Percentiles rank a stretch among this genome's conserved stretches.
These are phyloP conservation scores for Nymphalis c-album DNA, from an alignment of 2,888 invertebrate genomes.

Conservation along the genomic window DNA sequence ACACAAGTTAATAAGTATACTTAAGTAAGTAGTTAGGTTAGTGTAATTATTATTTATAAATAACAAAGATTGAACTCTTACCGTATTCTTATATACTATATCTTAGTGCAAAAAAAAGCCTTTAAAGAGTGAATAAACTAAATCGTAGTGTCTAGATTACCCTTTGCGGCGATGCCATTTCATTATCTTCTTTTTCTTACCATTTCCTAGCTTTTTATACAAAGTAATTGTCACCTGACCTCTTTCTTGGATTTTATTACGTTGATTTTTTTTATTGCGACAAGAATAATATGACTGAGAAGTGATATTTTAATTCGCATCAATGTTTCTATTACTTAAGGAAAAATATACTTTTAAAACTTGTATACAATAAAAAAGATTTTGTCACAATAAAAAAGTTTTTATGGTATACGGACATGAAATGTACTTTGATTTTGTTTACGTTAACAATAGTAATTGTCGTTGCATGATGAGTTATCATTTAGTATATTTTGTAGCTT, in stretches of 20 bases:
- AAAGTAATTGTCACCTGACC: slow-evolving; percentile 21
- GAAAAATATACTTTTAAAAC: background rate
- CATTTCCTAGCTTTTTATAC: slow-evolving; percentile 17
- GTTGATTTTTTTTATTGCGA: background rate
- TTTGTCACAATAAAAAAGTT: background rate
- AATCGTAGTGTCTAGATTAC: slow-evolving; percentile 1
- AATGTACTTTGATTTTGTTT: background rate
- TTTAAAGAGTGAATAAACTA: slow-evolving; percentile 2
- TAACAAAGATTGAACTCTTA: too few species aligned
- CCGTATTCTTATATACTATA: background rate
- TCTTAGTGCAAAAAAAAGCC: background rate
- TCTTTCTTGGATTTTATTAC: slow-evolving; percentile 13
- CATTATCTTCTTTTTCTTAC: slow-evolving; percentile 17
- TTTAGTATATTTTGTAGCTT: too few species aligned
- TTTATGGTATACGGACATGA: background rate
- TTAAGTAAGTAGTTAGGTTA: too few species aligned
- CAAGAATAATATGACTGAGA: background rate
- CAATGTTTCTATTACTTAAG: slow-evolving; percentile 2
- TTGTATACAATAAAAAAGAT: background rate
- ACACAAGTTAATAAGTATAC: too few species aligned
- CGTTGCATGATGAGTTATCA: too few species aligned
- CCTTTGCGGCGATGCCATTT: slow-evolving; percentile 13
- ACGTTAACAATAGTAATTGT: background rate
- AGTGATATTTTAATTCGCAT: slow-evolving; percentile 8
- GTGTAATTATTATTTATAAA: too few species aligned